Base-by-base conservation (phyloP, 2,797 vertebrate species). In the Psittacula echo region DNA sequence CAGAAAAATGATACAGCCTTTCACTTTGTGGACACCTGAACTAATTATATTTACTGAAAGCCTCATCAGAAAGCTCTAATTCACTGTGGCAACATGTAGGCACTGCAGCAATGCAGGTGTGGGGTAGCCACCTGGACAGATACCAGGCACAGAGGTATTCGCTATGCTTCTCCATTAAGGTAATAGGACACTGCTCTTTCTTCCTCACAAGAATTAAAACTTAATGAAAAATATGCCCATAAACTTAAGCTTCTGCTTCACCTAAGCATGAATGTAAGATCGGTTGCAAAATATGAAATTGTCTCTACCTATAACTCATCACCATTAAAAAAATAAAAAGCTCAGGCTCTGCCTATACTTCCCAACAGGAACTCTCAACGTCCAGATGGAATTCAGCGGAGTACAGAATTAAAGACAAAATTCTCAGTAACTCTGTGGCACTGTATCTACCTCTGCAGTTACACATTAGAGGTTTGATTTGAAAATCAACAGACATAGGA, bases 121-220 rank as follows among this genome's bases (percentile, higher is more conserved):
- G 23, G 18, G 53, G 18, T 41, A 32, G 34, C 68, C 21, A 26
- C 18, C 30, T n/a, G 9, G 53, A 16, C 10, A 21, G 41, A 32
- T n/a, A 93, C 8, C 27, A 56, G 24, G 9, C 29, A 45, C 7
- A 24, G 26, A 13, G 9, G 2, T 41, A 18, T 18, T 77, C 21
- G 8, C 30, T 12, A 8, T 2, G 2, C 14, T 37, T 10, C 58
- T 75, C 42, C 20, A 2, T 37, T 26, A 65, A 61, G 12, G 24
- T 21, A 62, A 70, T 0, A 1, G 39, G 3, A 71, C 18, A 11
- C 47, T 48, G 0, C 15, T 48, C 32, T 34, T 65, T 41, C 60
- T 70, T 70, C 20, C 17, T 72, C 1, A 0, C 19, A 81, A 32
- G 8, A 68, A 24, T 11, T 48, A 75, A 71, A 89, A 5, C 7